These are phyloP conservation scores for Gymnoscopelus braueri DNA, from an alignment of 2,797 vertebrate species.

Conservation along the genomic window DNA sequence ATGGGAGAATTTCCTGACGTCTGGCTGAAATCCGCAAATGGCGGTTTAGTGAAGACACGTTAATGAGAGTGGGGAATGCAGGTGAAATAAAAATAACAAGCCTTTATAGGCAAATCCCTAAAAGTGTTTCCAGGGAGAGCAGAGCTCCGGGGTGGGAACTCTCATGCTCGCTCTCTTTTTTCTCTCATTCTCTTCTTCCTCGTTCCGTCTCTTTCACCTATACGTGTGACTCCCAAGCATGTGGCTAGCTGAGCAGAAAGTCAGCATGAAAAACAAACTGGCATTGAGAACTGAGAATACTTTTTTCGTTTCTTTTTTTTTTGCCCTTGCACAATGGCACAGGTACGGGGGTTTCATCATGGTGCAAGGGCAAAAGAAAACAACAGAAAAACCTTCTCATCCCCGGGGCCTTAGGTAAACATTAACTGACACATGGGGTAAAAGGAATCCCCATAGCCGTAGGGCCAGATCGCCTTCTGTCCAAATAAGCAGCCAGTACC, in stretches of 20 bases:
- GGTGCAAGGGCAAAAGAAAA: no score
- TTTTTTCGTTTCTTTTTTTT: slow-evolving; percentile 43
- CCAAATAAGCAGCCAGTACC: slow-evolving; percentile 59
- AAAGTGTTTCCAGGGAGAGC: slow-evolving; percentile 59
- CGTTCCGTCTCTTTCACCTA: slow-evolving; percentile 29
- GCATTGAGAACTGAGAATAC: no score
- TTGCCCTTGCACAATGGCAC: slow-evolving; percentile 67
- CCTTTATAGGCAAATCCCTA: slow-evolving; percentile 55
- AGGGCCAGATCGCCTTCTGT: slow-evolving; percentile 64
- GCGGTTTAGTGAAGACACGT: slow-evolving; percentile 58
- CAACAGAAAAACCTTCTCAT: slow-evolving; percentile 41
- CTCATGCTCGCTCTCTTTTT: neutral
- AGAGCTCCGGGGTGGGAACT: slow-evolving; percentile 51
- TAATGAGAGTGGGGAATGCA: slow-evolving; percentile 50
- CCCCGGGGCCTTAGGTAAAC: slow-evolving; percentile 79
- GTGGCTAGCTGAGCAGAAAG: slow-evolving; percentile 72
- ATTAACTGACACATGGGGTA: slow-evolving; percentile 80
- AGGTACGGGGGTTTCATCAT: slow-evolving; percentile 12
- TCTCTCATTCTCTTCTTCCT: neutral
- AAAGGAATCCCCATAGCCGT: slow-evolving; percentile 78
- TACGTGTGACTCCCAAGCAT: slow-evolving; percentile 36
- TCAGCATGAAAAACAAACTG: slow-evolving; percentile 74
- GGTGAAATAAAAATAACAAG: slow-evolving; percentile 58
- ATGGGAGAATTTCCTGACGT: slow-evolving; percentile 55
- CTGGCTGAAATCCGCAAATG: slow-evolving; percentile 49